Evolutionary conservation across 2,797 vertebrate species (phyloP).

Genomic region (Heterohyrax brucei): DNA sequence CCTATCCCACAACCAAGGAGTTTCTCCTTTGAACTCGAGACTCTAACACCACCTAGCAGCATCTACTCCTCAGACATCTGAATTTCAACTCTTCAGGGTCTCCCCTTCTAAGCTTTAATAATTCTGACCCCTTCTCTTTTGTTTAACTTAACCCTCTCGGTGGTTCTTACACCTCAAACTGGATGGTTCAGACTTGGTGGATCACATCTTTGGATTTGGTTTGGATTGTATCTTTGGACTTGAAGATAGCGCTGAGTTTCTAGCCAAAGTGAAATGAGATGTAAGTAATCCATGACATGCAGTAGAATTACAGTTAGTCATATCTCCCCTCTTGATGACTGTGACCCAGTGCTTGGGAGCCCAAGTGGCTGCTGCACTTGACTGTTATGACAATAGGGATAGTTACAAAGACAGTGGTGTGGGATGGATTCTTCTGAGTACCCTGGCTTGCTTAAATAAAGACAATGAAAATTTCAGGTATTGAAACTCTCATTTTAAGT

Average conservation of each 20-base stretch:
- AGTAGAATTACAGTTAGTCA: not conserved
- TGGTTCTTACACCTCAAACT: not conserved
- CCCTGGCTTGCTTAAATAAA: constrained; percentile 2
- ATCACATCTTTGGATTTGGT: not conserved
- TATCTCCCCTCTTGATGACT: not conserved
- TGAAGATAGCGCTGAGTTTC: not conserved
- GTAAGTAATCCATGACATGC: not conserved
- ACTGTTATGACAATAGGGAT: not conserved
- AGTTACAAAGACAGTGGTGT: not conserved
- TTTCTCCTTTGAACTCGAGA: not conserved
- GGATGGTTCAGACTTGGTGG: too few relatives aligned
- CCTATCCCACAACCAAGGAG: not conserved
- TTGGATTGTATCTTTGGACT: not conserved
- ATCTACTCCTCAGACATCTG: not conserved
- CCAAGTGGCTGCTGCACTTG: not conserved
- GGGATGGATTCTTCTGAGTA: not conserved
- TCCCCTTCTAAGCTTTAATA: not conserved
- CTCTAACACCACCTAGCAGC: not conserved
- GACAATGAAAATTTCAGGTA: not conserved
- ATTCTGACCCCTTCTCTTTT: not conserved
- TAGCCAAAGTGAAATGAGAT: not conserved
- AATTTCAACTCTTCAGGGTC: not conserved
- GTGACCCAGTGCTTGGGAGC: not conserved
- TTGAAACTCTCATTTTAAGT: constrained; percentile 18
- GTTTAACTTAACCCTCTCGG: not conserved